Base-by-base conservation (phyloP, 1,140 invertebrate genomes). In the Ylistrum balloti region DNA sequence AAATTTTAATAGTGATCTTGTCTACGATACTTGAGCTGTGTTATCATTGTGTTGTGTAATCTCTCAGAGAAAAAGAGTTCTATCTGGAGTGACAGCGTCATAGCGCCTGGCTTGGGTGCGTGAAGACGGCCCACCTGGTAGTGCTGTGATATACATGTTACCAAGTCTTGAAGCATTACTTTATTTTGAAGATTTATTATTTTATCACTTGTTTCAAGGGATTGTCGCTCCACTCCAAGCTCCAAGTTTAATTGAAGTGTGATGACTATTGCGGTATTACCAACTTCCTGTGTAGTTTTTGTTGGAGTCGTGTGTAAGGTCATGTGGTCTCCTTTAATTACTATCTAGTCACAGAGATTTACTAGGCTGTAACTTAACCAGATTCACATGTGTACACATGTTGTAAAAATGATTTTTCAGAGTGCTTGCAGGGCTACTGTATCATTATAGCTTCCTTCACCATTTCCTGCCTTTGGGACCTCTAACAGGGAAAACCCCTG, bases 1-100 rank as follows among this genome's bases (percentile, higher is more conserved):
- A 74, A 74, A 74, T 74, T 74, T 74, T 28, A 74, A 74, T 74
- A 28, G 22, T 74, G 56, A 74, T 74, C 56, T 74, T 74, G 56
- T 74, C 56, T 74, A 28, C 56, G 56, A 74, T 74, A 74, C 56
- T 74, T 74, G 56, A 74, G 56, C 56, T 17, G 2, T n/a, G 56
- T 74, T 74, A 74, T 74, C 56, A 74, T 74, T 74, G 56, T 74
- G 56, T 74, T 74, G 56, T 74, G 56, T 74, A 74, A 74, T 74
- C 56, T 74, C 56, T 74, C 56, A 28, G n/a, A 74, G 56, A 1
- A 74, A 74, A 74, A 74, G 56, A 74, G 56, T 74, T 74, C 56
- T 28, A 74, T 74, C 56, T 74, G 5, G 28, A 74, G 56, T 74
- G 56, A 74, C 56, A 74, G 56, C 17, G 56, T 28, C 56, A n/a